Base-by-base conservation (phyloP, 35 echinoderm and acorn worm species). In the Acanthaster planci region DNA sequence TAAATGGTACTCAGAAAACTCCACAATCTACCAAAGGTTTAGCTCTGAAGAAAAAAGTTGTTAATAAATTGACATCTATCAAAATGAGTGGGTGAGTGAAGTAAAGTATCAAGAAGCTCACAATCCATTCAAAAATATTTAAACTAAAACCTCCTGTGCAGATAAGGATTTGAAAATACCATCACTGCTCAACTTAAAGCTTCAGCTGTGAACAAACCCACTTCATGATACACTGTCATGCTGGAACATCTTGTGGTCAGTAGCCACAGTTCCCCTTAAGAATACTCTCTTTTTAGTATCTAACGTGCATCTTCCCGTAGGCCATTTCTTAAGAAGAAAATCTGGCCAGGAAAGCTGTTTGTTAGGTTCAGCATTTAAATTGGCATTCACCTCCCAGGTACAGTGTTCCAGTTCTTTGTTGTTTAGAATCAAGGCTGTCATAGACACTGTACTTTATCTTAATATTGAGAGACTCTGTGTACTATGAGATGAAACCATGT, bases 381-480 rank as follows among this genome's bases (percentile, higher is more conserved):
- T 12, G 10, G 23, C 26, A 31, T 72, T 9, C 19, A 26, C 2
- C 64, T 26, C 34, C n/a, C 64, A 72, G 64, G 64, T 72, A 7
- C 27, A 72, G 18, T 72, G 64, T 31, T 72, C 64, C 34, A 72
- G 64, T 31, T 72, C 64, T 47, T 47, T 72, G 64, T 72, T 72
- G 64, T 72, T 72, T 26, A 47, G 42, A 47, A 47, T 30, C 26
- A 1, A 30, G 14, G 64, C 26, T 31, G 64, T 72, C 29, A 72
- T n/a, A 72, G 23, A 12, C 64, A 3, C 21, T 26, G 30, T 29
- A 27, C 10, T 72, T 72, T 72, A 12, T 29, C n/a, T 14, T 72
- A 7, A 26, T 72, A 34, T 36, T 14, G 14, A 35, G 29, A 35
- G 64, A 72, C 64, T 47, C 64, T 72, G 23, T 7, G 64, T 30